phyloP scores from a whole-genome alignment of 2,113 vertebrate genomes.

The Mohoua ochrocephala region DNA sequence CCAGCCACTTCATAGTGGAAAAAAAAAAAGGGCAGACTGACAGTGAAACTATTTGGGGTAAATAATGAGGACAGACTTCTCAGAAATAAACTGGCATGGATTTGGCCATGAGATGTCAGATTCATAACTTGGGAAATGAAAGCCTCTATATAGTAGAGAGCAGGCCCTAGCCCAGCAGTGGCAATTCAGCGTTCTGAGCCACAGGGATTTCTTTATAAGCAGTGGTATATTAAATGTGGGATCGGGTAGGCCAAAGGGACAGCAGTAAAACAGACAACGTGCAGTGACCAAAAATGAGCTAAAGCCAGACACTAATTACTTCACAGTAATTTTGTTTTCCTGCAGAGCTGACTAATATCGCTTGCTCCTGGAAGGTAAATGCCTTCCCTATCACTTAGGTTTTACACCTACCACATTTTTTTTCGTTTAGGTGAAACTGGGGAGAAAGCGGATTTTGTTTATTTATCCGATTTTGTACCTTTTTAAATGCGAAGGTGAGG shows the following conservation, averaged over 20 bases:
- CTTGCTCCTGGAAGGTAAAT: not conserved
- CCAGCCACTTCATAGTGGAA: not conserved
- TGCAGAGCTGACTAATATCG: not conserved
- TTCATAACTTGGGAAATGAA: constrained; percentile 61
- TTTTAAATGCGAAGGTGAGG: not conserved
- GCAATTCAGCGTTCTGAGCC: constrained; percentile 48
- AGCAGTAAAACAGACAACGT: constrained; percentile 33
- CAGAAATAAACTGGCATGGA: constrained; percentile 49
- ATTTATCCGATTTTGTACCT: not conserved
- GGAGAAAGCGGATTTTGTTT: not conserved
- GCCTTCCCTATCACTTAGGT: not conserved
- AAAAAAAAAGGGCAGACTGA: not conserved
- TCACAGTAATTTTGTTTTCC: constrained; percentile 18
- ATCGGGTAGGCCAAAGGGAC: constrained; percentile 10
- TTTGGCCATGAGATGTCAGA: constrained; percentile 56
- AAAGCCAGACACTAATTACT: constrained; percentile 23
- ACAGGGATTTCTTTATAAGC: constrained; percentile 53
- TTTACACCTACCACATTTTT: not conserved
- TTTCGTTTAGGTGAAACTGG: not conserved
- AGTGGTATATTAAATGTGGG: constrained; percentile 52
- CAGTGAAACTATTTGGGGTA: constrained; percentile 47
- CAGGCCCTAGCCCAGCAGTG: constrained; percentile 10
- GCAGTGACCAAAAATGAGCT: constrained; percentile 40
- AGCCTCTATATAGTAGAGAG: constrained; percentile 17
- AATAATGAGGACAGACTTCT: constrained; percentile 55